Percentiles rank a stretch among this genome's conserved stretches.
These are phyloP conservation scores for Trissolcus basalis DNA, from an alignment of 1,140 invertebrate genomes.

Conservation along the genomic window DNA sequence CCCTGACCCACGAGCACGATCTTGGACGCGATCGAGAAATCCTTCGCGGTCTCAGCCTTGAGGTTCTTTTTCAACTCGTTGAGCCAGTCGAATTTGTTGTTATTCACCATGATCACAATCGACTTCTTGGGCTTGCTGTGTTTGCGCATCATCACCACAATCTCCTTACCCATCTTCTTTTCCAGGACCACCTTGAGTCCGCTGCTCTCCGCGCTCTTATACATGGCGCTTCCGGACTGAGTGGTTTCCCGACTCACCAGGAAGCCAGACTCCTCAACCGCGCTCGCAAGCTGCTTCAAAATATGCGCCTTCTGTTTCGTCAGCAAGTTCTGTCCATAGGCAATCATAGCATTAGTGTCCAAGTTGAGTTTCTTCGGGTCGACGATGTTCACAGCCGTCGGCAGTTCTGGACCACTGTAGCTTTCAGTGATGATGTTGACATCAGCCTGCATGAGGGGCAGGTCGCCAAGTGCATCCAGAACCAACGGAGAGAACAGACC, in stretches of 20 bases:
- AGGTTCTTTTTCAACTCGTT: slow-evolving; percentile 76
- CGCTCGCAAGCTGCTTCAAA: slow-evolving; percentile 62
- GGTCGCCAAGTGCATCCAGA: slow-evolving; percentile 77
- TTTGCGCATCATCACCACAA: slow-evolving; percentile 69
- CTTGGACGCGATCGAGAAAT: slow-evolving; percentile 37
- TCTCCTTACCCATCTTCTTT: slow-evolving; percentile 63
- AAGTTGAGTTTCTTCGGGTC: slow-evolving; percentile 78
- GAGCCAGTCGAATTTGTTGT: slow-evolving; percentile 76
- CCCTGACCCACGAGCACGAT: slow-evolving; percentile 79
- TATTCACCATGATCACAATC: slow-evolving; percentile 63
- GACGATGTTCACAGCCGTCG: slow-evolving; percentile 74
- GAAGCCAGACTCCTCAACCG: slow-evolving; percentile 73
- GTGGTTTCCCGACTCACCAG: slow-evolving; percentile 73
- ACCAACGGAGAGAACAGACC: slow-evolving; percentile 77
- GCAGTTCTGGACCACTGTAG: slow-evolving; percentile 67
- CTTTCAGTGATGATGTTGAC: slow-evolving; percentile 70
- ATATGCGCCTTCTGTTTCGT: slow-evolving; percentile 30
- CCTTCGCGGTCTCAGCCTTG: slow-evolving; percentile 72
- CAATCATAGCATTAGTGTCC: slow-evolving; percentile 78
- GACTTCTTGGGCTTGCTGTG: slow-evolving; percentile 53
- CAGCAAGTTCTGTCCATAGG: slow-evolving; percentile 71
- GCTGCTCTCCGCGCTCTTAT: slow-evolving; percentile 57
- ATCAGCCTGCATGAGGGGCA: slow-evolving; percentile 81
- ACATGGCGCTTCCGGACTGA: slow-evolving; percentile 31
- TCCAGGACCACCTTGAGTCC: slow-evolving; percentile 64